Conservation (phyloP, 1,140 invertebrate genomes). For the Oscheius sp. region DNA sequence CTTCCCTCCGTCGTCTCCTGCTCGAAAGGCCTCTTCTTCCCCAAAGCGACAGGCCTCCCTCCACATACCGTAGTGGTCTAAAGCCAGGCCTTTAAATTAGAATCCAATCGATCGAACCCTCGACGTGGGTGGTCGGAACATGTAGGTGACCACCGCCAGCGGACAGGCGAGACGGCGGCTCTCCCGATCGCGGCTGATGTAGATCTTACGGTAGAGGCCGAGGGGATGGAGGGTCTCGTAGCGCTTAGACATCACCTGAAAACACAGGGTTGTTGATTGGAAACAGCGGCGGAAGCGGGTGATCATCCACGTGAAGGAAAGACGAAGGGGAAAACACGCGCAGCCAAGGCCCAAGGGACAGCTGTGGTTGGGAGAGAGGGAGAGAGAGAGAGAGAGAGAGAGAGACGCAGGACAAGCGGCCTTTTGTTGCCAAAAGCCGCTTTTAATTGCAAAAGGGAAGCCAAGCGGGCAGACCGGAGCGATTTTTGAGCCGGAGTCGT, state of each 20-base stretch:
- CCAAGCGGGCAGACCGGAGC: too few species aligned
- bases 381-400: too few species aligned
- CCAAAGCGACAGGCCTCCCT: neutral
- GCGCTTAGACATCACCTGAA: neutral
- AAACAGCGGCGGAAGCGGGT: too few species aligned
- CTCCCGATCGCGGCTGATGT: neutral
- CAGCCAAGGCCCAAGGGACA: too few species aligned
- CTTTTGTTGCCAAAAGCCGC: too few species aligned
- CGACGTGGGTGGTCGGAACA: neutral
- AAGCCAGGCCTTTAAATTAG: neutral
- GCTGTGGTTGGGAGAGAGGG: too few species aligned
- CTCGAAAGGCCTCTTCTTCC: neutral
- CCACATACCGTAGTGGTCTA: neutral
- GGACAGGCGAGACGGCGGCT: neutral
- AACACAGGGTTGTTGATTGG: neutral
- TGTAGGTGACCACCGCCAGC: neutral
- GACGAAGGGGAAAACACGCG: too few species aligned
- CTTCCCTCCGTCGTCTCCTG: neutral
- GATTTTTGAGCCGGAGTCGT: too few species aligned
- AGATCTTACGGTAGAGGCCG: neutral
- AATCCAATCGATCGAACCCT: neutral
- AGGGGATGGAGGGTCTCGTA: neutral
- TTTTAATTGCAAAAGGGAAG: too few species aligned
- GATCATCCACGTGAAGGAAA: too few species aligned
- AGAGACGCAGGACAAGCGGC: too few species aligned